Conservation (phyloP, 2,797 vertebrate species). For the Myioborus melanocephalus region DNA sequence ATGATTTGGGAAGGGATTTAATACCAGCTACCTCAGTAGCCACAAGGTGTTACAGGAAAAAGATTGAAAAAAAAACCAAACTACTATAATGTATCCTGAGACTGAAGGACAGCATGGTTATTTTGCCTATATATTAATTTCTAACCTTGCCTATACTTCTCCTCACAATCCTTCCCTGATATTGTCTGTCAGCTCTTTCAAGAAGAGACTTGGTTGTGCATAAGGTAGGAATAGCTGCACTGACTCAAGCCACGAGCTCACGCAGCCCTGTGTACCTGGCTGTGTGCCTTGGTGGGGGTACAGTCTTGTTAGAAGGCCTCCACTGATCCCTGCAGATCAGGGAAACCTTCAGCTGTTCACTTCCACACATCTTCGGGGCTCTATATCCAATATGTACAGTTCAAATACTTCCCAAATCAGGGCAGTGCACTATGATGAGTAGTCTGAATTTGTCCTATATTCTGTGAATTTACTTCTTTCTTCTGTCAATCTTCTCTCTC, state of each 20-base stretch:
- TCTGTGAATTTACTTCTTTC: constrained; percentile 46
- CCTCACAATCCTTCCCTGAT: background rate
- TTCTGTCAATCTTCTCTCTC: constrained; percentile 25
- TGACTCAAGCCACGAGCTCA: background rate
- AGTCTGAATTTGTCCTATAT: constrained; percentile 38
- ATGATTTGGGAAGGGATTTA: background rate
- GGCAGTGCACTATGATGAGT: background rate
- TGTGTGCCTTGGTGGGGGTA: background rate
- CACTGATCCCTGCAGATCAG: background rate
- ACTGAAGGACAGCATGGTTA: background rate
- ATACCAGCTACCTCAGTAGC: constrained; percentile 32
- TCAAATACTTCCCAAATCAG: constrained; percentile 40
- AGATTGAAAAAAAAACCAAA: background rate
- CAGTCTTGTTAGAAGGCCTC: background rate
- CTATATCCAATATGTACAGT: background rate
- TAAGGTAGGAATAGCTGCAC: background rate
- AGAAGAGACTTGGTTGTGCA: background rate
- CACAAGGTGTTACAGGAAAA: background rate
- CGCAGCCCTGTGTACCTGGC: background rate
- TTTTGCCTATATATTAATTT: background rate
- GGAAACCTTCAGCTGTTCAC: background rate
- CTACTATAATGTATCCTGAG: background rate
- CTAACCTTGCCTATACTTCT: background rate
- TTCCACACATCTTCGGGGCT: constrained; percentile 6
- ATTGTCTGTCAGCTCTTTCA: background rate